Conservation (phyloP, 92 coral and sea anemone genomes). For the Umimayanthus kanabou region DNA sequence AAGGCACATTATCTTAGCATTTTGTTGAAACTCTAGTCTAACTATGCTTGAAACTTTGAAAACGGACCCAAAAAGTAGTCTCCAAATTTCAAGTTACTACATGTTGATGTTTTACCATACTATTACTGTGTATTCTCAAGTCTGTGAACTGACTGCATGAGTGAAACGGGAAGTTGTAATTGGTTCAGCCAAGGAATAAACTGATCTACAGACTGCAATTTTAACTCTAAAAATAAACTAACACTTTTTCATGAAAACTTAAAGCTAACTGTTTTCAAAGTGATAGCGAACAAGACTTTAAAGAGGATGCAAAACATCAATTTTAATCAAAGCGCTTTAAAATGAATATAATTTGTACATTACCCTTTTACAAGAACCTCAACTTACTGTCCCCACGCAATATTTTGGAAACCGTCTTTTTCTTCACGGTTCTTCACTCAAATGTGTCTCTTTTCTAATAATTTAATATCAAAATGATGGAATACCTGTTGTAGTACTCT, state of each 20-base stretch:
- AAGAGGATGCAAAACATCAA: background rate
- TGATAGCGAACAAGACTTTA: background rate
- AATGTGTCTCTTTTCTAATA: background rate
- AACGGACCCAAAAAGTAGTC: too few species aligned
- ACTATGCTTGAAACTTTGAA: too few species aligned
- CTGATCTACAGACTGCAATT: background rate
- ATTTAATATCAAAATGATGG: background rate
- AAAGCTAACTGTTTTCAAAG: background rate
- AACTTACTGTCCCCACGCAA: background rate
- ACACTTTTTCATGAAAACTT: too few species aligned
- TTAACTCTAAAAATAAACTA: too few species aligned
- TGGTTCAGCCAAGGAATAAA: background rate
- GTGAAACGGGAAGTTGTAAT: background rate
- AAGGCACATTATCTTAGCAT: background rate
- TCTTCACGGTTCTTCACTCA: background rate
- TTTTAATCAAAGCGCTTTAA: background rate
- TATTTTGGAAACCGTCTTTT: background rate
- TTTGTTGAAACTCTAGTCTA: too few species aligned
- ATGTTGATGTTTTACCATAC: too few species aligned
- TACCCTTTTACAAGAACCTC: background rate
- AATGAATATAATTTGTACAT: background rate
- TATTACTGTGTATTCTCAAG: background rate
- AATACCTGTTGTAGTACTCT: slow-evolving; percentile 2
- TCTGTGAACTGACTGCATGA: background rate
- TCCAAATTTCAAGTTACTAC: too few species aligned